A percentile compares a stretch with the other conserved stretches of the same genome.
phyloP scores from a whole-genome alignment of 2,113 vertebrate genomes.

The Thymallus thymallus region DNA sequence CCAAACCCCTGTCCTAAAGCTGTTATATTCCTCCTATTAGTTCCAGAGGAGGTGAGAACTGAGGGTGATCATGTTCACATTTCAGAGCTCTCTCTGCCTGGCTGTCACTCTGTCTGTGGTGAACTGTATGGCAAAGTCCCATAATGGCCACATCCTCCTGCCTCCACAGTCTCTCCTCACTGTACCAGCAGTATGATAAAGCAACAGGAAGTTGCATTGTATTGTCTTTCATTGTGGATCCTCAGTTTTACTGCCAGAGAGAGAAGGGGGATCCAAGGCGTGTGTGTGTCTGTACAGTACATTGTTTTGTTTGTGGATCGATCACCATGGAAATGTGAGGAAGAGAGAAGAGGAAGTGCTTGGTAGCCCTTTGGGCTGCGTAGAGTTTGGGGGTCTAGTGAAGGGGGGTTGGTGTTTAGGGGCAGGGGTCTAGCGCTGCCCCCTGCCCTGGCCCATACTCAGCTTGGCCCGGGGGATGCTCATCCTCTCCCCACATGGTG shows the following conservation, averaged over 20 bases:
- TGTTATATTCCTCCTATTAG: constrained; percentile 45
- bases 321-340: constrained; percentile 44
- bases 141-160: constrained; percentile 39
- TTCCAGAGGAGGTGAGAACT: constrained; percentile 47
- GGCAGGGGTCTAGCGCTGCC: constrained; percentile 56
- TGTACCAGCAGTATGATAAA: constrained; percentile 27
- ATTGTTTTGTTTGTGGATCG: constrained; percentile 16
- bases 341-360: constrained; percentile 41
- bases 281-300: neutral
- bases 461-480: constrained; percentile 77
- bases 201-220: constrained; percentile 30
- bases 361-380: constrained; percentile 37
- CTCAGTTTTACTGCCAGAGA: constrained; percentile 34
- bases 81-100: constrained; percentile 39
- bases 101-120: constrained; percentile 13
- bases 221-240: constrained; percentile 32
- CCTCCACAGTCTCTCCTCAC: constrained; percentile 32
- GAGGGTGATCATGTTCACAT: constrained; percentile 45
- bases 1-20: constrained; percentile 56
- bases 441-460: constrained; percentile 63
- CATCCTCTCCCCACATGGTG: constrained; percentile 67
- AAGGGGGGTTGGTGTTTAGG: constrained; percentile 1
- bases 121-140: constrained; percentile 29
- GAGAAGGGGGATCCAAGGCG: constrained; percentile 33
- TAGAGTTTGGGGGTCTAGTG: neutral